These are phyloP conservation scores for Muscina levida DNA, from an alignment of 2,888 invertebrate species.

Conservation along the genomic window DNA sequence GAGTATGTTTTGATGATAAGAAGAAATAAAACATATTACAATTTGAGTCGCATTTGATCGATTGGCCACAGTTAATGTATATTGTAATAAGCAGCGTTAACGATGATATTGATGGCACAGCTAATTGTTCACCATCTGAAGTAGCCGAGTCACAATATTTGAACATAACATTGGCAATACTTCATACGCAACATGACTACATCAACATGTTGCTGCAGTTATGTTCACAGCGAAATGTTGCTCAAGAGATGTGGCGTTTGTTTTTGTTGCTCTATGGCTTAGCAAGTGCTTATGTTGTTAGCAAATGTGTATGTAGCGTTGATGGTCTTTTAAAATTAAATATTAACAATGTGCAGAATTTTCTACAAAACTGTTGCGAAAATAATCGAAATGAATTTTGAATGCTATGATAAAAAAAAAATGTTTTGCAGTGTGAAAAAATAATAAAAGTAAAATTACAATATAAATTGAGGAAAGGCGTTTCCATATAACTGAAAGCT, in stretches of 20 bases:
- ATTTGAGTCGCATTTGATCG: neutral
- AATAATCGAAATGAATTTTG: too few relatives aligned
- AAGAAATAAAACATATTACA: slow-evolving; percentile 18
- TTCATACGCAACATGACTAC: slow-evolving; percentile 65
- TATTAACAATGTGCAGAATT: too few relatives aligned
- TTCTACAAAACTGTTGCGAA: too few relatives aligned
- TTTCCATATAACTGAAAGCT: too few relatives aligned
- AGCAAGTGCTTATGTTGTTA: slow-evolving; percentile 71
- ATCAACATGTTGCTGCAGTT: slow-evolving; percentile 69
- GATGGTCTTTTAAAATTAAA: slow-evolving; percentile 22
- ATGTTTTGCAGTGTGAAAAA: too few relatives aligned
- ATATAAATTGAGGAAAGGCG: too few relatives aligned
- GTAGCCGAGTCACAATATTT: slow-evolving; percentile 31
- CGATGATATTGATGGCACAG: slow-evolving; percentile 4
- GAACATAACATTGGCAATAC: slow-evolving; percentile 51
- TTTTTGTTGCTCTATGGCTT: slow-evolving; percentile 74
- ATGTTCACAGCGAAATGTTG: slow-evolving; percentile 68
- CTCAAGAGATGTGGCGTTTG: slow-evolving; percentile 73
- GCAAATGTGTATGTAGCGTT: slow-evolving; percentile 72
- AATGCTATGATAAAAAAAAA: too few relatives aligned
- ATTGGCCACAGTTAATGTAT: slow-evolving; percentile 6
- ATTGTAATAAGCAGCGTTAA: neutral
- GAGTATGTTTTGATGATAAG: too few relatives aligned
- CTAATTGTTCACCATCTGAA: slow-evolving; percentile 42
- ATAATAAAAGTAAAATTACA: too few relatives aligned